A percentile compares a stretch with the other conserved stretches of the same genome.
phyloP scores from a whole-genome alignment of 2,888 invertebrate genomes.

The Eupithecia exiguata region DNA sequence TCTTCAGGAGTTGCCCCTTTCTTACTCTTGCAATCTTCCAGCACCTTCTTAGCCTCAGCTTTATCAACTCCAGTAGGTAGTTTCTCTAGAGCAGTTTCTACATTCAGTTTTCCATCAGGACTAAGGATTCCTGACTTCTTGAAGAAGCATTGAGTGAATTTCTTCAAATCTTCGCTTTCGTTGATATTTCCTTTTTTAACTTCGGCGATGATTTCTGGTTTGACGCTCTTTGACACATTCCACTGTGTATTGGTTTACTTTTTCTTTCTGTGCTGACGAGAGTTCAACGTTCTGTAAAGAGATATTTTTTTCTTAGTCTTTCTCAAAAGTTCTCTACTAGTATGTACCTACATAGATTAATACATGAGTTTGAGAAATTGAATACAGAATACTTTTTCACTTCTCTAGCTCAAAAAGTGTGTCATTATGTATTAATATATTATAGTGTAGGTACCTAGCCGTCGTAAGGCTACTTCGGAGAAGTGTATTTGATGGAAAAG shows the following conservation, averaged over 20 bases:
- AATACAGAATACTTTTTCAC: not conserved
- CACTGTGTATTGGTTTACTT: slow-evolving; percentile 53
- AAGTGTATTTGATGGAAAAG: too few relatives aligned
- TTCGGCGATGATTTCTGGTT: slow-evolving; percentile 62
- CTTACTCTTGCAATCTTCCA: slow-evolving; percentile 70
- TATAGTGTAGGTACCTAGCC: too few relatives aligned
- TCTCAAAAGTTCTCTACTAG: not conserved
- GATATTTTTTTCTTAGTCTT: not conserved
- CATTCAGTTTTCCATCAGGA: slow-evolving; percentile 69
- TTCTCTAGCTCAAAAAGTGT: too few relatives aligned
- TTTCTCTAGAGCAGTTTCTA: slow-evolving; percentile 69
- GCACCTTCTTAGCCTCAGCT: slow-evolving; percentile 64
- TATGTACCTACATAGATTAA: not conserved
- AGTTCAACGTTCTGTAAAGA: slow-evolving; percentile 61
- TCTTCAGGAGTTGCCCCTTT: slow-evolving; percentile 69
- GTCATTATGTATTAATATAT: too few relatives aligned
- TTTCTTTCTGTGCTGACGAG: slow-evolving; percentile 62
- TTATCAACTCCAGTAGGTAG: slow-evolving; percentile 69
- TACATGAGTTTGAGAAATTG: not conserved
- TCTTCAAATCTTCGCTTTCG: slow-evolving; percentile 73
- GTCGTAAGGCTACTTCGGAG: too few relatives aligned
- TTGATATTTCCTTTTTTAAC: slow-evolving; percentile 70
- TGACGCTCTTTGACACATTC: slow-evolving; percentile 71
- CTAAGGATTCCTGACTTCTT: slow-evolving; percentile 68
- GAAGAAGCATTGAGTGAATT: slow-evolving; percentile 77